Percentiles rank a stretch among this genome's conserved stretches.
phyloP scores from a whole-genome alignment of 2,113 vertebrate species.

The Reinhardtius hippoglossoides region DNA sequence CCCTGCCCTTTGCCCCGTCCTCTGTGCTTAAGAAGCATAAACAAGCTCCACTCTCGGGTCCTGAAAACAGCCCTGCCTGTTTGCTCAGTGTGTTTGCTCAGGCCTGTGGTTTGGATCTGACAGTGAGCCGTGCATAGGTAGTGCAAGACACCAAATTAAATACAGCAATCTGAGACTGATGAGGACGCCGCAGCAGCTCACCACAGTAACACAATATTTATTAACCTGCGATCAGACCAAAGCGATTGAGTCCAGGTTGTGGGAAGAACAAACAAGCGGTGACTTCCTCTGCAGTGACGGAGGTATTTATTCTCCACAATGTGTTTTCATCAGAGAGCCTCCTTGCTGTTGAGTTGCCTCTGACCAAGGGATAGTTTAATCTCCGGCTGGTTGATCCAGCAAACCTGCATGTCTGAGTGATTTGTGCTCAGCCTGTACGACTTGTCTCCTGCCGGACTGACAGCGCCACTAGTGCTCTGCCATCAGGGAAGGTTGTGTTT shows the following conservation, averaged over 20 bases:
- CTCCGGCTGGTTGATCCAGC: conserved; percentile 9
- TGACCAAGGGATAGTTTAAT: no score
- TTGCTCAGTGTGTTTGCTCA: conserved; percentile 70
- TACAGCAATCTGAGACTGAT: conserved; percentile 25
- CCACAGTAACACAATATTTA: conserved; percentile 46
- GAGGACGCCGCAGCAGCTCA: conserved; percentile 6
- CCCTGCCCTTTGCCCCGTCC: conserved; percentile 39
- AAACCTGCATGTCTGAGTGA: conserved; percentile 35
- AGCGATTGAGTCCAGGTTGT: conserved; percentile 18
- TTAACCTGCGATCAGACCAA: conserved; percentile 20
- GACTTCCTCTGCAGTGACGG: conserved; percentile 47
- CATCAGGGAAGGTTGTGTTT: conserved; percentile 58
- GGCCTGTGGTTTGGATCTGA: conserved; percentile 36
- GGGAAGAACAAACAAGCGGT: conserved; percentile 45
- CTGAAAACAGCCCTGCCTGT: conserved; percentile 58
- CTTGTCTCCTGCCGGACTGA: conserved; percentile 51
- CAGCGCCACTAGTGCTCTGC: conserved; percentile 54
- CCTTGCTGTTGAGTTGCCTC: not conserved
- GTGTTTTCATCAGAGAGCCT: conserved; percentile 24
- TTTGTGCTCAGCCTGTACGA: conserved; percentile 54
- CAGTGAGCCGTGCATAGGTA: conserved; percentile 38
- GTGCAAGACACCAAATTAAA: conserved; percentile 31
- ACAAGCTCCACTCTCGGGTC: conserved; percentile 38
- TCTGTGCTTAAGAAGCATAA: conserved; percentile 43
- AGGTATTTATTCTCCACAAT: conserved; percentile 40